Evolutionary conservation across 2,797 vertebrate species (phyloP), one percentile per base, ranked within the genome.

Genomic region (Amblyopsis hoosieri): DNA sequence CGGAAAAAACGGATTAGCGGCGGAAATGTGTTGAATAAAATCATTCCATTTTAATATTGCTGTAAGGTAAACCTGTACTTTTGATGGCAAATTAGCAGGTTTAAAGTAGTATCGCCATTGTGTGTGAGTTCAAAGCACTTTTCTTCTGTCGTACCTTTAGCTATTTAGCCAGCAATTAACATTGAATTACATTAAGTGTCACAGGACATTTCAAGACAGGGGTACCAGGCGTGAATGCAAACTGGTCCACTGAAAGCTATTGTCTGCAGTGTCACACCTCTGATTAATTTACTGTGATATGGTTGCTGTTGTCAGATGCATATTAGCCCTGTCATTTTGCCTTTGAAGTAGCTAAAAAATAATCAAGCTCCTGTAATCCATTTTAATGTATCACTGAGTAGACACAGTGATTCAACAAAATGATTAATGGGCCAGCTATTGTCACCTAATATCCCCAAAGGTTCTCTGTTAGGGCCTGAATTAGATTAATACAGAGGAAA

Each of bases 261-360:
- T 86, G 82, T 88, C 76, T 80, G 60, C 14, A 0, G 67, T 84
- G 88, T 89, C 85, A 82, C 86, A 84, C 86, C 82, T 81, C 80
- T 91, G 91, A 91, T 92, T 85, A 88, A 90, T 80, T 89, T 85
- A 85, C 60, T 79, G 72, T 75, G 79, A 77, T 78, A 77, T 68
- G 80, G 82, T 74, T 49, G 52, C 23, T 29, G 74, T 78, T 83
- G 83, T 83, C 77, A 87, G 62, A 77, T 31, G 80, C 72, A 68
- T 65, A 84, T 86, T 77, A 81, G 71, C 82, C 80, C 81, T 83
- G 85, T 82, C 84, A 71, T 29, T 29, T 62, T 0, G 15, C 64
- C 77, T 89, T 89, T 87, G 86, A 89, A 81, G 83, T 67, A 1
- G 37, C 50, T 57, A 57, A 71, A 79, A 75, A 79, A 85, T 86